Evolutionary conservation across 2,888 invertebrate species (phyloP), one percentile per base, ranked within the genome.

Genomic region (Osmoderma eremita): DNA sequence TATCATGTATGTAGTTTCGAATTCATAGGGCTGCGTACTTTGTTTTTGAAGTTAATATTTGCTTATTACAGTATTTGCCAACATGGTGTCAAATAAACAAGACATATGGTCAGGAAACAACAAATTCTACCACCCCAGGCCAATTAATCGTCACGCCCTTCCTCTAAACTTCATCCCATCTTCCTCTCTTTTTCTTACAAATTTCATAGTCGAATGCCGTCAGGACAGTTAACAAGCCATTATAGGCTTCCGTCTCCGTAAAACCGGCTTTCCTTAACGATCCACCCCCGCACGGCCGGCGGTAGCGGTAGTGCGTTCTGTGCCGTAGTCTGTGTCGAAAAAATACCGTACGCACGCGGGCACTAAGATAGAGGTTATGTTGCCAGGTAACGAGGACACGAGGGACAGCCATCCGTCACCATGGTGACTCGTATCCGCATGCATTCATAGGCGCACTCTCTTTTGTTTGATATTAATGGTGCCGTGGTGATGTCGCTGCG

Each of bases 401-500:
- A 49, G 63, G 63, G 63, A 63, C 63, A 56, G 63, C 18, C 62
- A 51, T 63, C 63, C 63, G 63, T 63, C 63, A 51, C 63, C 63
- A 63, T 63, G 63, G 51, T 22, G 50, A 63, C 51, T 17, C 13
- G 42, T 42, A 42, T 22, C 38, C 39, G 39, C 53, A 17, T 54
- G n/a, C 38, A 12, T 48, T 12, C 20, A 20, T 20, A 17, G n/a
- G 42, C 41, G 56, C 41, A 42, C 63, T 30, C 50, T 39, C 20
- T 58, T 63, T 22, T 49, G 63, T 63, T 63, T 63, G 51, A 63
- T 63, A 63, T 50, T 41, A 51, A 39, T 22, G 39, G 22, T 53
- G 24, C 38, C 18, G 53, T 39, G 53, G 30, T 51, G 50, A 24
- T 24, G 30, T 15, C 30, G 24, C 50, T 24, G 30, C 10, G 30